phyloP scores from a whole-genome alignment of 2,113 vertebrate genomes.

The Synodontis membranacea region DNA sequence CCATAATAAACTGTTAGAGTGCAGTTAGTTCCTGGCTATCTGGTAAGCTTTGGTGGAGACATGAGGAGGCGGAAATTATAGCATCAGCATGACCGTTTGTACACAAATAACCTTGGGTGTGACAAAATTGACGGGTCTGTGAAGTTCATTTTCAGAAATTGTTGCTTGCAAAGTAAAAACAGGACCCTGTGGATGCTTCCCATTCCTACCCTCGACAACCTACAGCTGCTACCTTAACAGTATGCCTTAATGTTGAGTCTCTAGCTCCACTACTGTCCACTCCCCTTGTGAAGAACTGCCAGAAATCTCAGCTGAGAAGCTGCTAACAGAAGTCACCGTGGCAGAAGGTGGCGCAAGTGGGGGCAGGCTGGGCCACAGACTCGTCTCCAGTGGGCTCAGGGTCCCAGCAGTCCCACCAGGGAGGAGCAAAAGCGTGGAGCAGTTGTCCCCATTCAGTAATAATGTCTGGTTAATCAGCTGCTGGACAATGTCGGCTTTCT shows the following conservation, averaged over 20 bases:
- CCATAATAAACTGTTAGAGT: neutral
- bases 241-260: constrained; percentile 82
- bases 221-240: neutral
- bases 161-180: neutral
- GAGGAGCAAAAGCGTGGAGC: constrained; percentile 67
- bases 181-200: neutral
- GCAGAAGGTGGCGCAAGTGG: constrained; percentile 84
- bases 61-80: neutral
- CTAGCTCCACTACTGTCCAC: constrained; percentile 91
- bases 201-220: neutral
- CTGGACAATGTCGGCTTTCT: constrained; percentile 82
- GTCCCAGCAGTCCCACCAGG: constrained; percentile 71
- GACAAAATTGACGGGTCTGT: neutral
- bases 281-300: constrained; percentile 84
- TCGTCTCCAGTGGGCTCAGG: constrained; percentile 81
- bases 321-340: constrained; percentile 87
- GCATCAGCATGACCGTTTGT: neutral
- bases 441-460: constrained; percentile 73
- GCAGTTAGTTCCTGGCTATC: neutral
- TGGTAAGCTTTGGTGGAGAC: neutral
- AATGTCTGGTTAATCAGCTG: constrained; percentile 87
- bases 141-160: neutral
- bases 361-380: constrained; percentile 84
- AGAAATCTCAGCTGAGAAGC: constrained; percentile 84
- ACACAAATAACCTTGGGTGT: neutral